phyloP scores from a whole-genome alignment of 2,113 vertebrate genomes.

The Coptodon rendalli region DNA sequence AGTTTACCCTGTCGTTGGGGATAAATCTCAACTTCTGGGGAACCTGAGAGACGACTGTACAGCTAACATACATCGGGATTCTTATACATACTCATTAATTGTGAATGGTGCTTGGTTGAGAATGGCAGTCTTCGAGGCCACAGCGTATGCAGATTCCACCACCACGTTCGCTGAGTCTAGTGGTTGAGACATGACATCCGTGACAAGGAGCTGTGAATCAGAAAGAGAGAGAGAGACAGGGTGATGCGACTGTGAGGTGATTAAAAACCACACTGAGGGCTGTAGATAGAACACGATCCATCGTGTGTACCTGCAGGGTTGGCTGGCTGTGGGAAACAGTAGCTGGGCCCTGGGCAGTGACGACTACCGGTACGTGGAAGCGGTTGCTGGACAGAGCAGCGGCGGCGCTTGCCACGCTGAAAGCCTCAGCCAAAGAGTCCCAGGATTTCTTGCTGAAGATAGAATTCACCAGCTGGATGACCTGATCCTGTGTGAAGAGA shows the following conservation, averaged over 20 bases:
- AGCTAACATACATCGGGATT: background rate
- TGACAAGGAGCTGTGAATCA: slow-evolving; percentile 83
- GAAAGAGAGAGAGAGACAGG: background rate
- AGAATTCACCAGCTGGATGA: slow-evolving; percentile 91
- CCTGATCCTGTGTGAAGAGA: slow-evolving; percentile 81
- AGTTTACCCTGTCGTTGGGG: background rate
- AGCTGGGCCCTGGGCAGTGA: slow-evolving; percentile 80
- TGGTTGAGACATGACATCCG: slow-evolving; percentile 86
- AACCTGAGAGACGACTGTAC: background rate
- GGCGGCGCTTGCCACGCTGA: slow-evolving; percentile 84
- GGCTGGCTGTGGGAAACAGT: slow-evolving; percentile 88
- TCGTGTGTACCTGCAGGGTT: slow-evolving; percentile 75
- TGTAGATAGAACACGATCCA: rapidly evolving
- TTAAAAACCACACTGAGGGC: background rate
- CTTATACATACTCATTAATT: slow-evolving; percentile 75
- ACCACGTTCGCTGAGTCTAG: slow-evolving; percentile 83
- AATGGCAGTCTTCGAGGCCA: slow-evolving; percentile 78
- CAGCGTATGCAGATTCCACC: slow-evolving; percentile 81
- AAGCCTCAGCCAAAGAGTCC: slow-evolving; percentile 86
- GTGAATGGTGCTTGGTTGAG: slow-evolving; percentile 82
- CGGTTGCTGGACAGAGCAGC: slow-evolving; percentile 83
- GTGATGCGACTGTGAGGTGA: background rate
- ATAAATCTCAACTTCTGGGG: background rate
- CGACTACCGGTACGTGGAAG: slow-evolving; percentile 85
- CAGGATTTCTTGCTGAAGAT: slow-evolving; percentile 97